Percentiles rank a stretch among this genome's conserved stretches.
Evolutionary conservation across 2,888 invertebrate genomes (phyloP).

Genomic region (Tipula helvola): DNA sequence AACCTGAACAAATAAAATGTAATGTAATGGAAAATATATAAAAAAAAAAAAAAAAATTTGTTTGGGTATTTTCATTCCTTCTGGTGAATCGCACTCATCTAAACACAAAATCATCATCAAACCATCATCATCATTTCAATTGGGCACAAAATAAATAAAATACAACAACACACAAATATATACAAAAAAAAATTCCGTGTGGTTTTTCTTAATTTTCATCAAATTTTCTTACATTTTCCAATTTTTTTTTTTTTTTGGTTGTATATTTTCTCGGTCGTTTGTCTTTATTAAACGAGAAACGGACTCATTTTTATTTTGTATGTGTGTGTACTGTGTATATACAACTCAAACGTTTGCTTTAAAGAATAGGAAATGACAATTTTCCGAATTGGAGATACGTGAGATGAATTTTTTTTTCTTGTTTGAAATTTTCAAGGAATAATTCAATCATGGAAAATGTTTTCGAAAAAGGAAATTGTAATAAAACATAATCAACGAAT

Average conservation of each 20-base stretch:
- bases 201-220: conserved; percentile 4
- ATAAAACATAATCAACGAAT: conserved; percentile 4
- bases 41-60: background rate
- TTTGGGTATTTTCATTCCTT: background rate
- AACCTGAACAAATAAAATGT: conserved; percentile 4
- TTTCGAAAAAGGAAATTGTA: background rate
- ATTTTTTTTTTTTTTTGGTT: background rate
- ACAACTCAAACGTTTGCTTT: background rate
- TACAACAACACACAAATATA: background rate
- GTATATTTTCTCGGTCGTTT: background rate
- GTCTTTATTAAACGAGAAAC: background rate
- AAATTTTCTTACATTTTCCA: background rate
- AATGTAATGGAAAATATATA: background rate
- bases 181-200: background rate
- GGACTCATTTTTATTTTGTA: background rate
- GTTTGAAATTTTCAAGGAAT: background rate
- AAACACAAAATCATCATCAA: background rate
- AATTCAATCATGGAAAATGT: conserved; percentile 4
- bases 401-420: background rate
- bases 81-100: background rate
- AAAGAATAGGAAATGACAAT: conserved; percentile 4
- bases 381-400: background rate
- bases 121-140: background rate
- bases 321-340: background rate
- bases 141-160: background rate